A percentile compares a stretch with the other conserved stretches of the same genome.
Conservation (phyloP, 2,797 vertebrate species). For the Sitta carolinensis region DNA sequence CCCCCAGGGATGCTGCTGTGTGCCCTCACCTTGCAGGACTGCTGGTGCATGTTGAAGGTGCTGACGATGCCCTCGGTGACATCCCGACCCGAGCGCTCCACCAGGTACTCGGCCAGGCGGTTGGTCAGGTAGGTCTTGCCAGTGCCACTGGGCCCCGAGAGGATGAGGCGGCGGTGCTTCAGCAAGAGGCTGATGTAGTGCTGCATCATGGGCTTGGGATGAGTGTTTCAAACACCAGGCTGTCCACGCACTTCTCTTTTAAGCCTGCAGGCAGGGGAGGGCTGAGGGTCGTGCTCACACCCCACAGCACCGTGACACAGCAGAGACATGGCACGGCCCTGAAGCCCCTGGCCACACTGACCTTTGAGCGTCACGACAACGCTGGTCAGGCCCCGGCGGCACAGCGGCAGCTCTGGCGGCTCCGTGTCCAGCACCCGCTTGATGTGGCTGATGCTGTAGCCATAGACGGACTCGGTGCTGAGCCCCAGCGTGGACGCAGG, state of each 20-base stretch:
- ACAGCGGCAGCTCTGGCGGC: slow-evolving; percentile 81
- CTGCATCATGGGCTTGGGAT: slow-evolving; percentile 96
- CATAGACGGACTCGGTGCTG: slow-evolving; percentile 87
- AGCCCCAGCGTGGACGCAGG: slow-evolving; percentile 90
- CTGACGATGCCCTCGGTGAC: slow-evolving; percentile 83
- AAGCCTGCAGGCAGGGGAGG: slow-evolving; percentile 78
- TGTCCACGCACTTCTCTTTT: slow-evolving; percentile 91
- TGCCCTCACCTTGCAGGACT: slow-evolving; percentile 88
- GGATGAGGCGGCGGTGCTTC: slow-evolving; percentile 91
- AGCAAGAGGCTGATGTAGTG: slow-evolving; percentile 94
- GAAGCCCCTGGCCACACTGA: slow-evolving; percentile 46
- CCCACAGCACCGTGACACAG: accelerated
- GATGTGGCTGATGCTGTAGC: slow-evolving; percentile 87
- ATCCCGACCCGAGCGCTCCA: slow-evolving; percentile 86
- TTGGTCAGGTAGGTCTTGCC: slow-evolving; percentile 94
- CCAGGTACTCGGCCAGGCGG: slow-evolving; percentile 90
- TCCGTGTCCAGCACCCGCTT: slow-evolving; percentile 84
- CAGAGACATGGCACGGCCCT: accelerated
- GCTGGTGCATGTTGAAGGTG: slow-evolving; percentile 96
- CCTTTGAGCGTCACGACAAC: slow-evolving; percentile 89
- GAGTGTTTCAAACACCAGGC: slow-evolving; percentile 93
- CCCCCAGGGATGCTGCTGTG: not conserved
- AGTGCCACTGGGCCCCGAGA: slow-evolving; percentile 93
- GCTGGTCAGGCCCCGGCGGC: slow-evolving; percentile 79
- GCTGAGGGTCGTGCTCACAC: not conserved